phyloP scores from a whole-genome alignment of 2,888 invertebrate genomes.

The Plusia festucae region DNA sequence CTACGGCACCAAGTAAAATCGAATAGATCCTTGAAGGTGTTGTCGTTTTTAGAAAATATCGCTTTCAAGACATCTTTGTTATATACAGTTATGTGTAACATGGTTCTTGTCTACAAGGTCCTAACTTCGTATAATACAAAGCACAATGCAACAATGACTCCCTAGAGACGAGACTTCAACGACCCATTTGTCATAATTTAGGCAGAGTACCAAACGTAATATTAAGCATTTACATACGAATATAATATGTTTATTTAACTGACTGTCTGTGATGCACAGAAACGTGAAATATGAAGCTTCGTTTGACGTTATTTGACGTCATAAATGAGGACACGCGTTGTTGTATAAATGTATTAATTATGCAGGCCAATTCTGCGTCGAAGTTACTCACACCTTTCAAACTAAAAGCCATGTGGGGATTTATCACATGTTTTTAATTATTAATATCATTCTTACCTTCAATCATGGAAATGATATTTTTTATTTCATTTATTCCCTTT shows the following conservation, averaged over 20 bases:
- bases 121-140: background rate
- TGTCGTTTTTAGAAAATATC: background rate
- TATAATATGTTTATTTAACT: background rate
- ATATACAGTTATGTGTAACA: background rate
- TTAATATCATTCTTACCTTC: conserved; percentile 16
- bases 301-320: conserved; percentile 14
- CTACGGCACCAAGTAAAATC: background rate
- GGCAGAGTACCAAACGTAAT: conserved; percentile 14
- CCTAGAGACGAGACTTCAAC: conserved; percentile 50
- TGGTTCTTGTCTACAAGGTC: conserved; percentile 6
- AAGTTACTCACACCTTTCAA: conserved; percentile 37
- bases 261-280: background rate
- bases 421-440: conserved; percentile 23
- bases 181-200: conserved; percentile 14
- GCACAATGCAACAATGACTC: conserved; percentile 24
- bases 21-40: background rate
- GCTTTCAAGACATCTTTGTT: background rate
- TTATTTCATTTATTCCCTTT: conserved; percentile 4
- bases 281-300: conserved; percentile 21
- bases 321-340: conserved; percentile 10
- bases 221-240: background rate
- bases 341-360: conserved; percentile 34
- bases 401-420: conserved; percentile 27
- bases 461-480: conserved; percentile 4
- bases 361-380: conserved; percentile 43